Conservation (phyloP, 2,888 invertebrate genomes). For the Hemistola chrysoprasaria region DNA sequence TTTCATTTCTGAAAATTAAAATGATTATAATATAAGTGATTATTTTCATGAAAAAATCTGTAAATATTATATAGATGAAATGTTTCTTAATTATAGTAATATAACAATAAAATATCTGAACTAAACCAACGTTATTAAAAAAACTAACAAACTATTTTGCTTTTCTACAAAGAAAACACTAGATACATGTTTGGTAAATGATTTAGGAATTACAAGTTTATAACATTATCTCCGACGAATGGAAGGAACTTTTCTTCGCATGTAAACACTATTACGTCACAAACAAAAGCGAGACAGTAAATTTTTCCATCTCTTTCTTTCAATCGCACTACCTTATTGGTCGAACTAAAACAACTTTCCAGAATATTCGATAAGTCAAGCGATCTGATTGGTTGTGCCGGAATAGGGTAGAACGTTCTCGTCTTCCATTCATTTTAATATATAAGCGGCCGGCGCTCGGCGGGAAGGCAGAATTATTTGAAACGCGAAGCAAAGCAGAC, state of each 20-base stretch:
- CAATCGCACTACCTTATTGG: constrained; percentile 40
- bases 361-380: constrained; percentile 40
- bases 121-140: no score
- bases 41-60: no score
- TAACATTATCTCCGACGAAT: no score
- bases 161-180: not conserved
- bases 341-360: constrained; percentile 29
- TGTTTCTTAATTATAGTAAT: no score
- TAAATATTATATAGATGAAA: no score
- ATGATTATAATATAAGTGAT: no score
- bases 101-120: no score
- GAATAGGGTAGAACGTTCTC: constrained; percentile 47
- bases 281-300: constrained; percentile 2
- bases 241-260: constrained; percentile 21
- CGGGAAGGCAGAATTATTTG: constrained; percentile 60
- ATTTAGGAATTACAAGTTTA: no score
- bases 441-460: constrained; percentile 48
- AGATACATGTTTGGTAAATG: no score
- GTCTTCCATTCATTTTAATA: constrained; percentile 48
- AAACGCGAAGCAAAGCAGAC: constrained; percentile 55
- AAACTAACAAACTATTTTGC: not conserved
- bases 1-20: no score
- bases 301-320: constrained; percentile 29
- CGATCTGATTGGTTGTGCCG: constrained; percentile 47
- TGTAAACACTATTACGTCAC: constrained; percentile 17